Evolutionary conservation across 37 sponge, comb jelly and placozoan genomes (phyloP), one percentile per base, ranked within the genome.

Genomic region (Chondrosia reniformis): DNA sequence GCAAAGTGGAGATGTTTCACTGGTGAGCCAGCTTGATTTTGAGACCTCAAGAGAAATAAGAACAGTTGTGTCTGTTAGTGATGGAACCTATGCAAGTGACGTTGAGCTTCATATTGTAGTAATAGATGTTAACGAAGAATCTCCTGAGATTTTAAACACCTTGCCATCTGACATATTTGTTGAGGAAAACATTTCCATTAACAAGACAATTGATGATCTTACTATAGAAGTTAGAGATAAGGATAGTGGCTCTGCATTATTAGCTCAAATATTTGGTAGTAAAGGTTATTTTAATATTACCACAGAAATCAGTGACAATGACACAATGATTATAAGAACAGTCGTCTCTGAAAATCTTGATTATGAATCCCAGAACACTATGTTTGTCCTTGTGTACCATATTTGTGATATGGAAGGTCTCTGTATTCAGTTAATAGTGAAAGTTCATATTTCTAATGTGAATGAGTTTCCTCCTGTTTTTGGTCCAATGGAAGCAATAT

Each of bases 381-480:
- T 13, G 41, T 21, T 69, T 25, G 15, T n/a, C 42, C 72, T 69
- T 2, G 42, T n/a, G 43, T 69, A 69, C 36, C 24, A 24, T 13
- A 44, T 37, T 1, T 69, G 72, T 6, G 72, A 69, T 40, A 44
- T 41, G 15, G 72, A 44, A 39, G 22, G 24, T 13, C 43, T 69
- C 1, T 69, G 72, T 69, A 39, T 24, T 24, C 4, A 2, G 6
- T n/a, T 83, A 8, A 83, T 80, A n/a, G 67, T 88, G n/a, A 78
- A 62, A 3, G 58, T 88, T 28, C 22, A 28, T 30, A 76, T 88
- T 7, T 36, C 46, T 32, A 84, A 88, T 12, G 36, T 37, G 3
- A 88, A 88, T 46, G 66, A 88, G 42, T 88, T 55, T 62, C 61
- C 65, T 30, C 88, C 88, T 38, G 43, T 42, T 31, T 82, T 82